phyloP scores from a whole-genome alignment of 2,797 vertebrate species.

The Brotogeris chrysoptera region DNA sequence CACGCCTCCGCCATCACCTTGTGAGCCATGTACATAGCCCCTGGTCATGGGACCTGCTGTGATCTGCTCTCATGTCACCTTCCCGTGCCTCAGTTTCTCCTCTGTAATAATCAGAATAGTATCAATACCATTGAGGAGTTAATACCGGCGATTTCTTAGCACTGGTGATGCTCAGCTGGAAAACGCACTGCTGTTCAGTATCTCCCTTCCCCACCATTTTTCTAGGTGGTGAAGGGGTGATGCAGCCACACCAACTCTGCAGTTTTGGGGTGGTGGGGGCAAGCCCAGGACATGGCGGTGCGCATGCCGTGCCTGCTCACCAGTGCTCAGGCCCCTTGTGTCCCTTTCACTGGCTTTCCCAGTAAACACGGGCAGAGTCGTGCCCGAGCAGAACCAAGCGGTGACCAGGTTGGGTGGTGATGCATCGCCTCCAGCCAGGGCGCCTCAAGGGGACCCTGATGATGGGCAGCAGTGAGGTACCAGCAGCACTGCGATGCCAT shows the following conservation, averaged over 20 bases:
- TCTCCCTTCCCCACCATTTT: neutral
- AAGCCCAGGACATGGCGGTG: neutral
- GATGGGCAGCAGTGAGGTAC: neutral
- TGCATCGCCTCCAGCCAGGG: neutral
- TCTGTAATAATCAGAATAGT: neutral
- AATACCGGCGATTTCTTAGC: neutral
- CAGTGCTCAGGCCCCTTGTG: neutral
- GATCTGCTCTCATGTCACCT: neutral
- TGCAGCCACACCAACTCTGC: neutral
- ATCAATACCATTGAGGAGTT: accelerated
- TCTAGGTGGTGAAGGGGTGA: neutral
- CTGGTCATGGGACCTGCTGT: neutral
- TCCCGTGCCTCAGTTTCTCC: neutral
- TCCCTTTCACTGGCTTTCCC: neutral
- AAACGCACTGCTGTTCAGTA: neutral
- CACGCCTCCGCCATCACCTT: neutral
- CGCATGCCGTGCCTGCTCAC: accelerated
- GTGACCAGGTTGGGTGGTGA: neutral
- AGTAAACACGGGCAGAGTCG: accelerated
- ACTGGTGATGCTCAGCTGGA: neutral
- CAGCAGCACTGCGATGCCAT: neutral
- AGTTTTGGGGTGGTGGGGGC: neutral
- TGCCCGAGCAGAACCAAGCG: neutral
- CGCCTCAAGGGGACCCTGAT: neutral
- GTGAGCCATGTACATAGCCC: neutral